A percentile compares a stretch with the other conserved stretches of the same genome.
Conservation (phyloP, 2,113 vertebrate genomes). For the Phylloscopus trochiloides region DNA sequence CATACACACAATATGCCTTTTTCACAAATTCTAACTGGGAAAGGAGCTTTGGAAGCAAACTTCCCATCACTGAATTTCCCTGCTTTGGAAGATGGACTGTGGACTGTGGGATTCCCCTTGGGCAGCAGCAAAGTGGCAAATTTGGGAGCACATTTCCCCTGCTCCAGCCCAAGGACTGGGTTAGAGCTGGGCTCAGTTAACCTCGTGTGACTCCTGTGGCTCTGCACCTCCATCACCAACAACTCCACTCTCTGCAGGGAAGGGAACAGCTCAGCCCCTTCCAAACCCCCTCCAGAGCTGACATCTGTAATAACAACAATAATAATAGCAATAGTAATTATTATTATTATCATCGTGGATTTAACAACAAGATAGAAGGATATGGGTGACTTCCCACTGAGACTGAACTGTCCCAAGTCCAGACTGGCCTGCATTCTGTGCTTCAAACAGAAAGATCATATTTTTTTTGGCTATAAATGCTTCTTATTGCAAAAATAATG, state of each 20-base stretch:
- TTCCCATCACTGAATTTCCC: background rate
- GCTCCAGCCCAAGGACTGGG: background rate
- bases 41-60: background rate
- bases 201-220: accelerated
- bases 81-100: background rate
- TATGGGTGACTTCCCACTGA: background rate
- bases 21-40: background rate
- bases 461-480: background rate
- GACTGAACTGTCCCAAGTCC: background rate
- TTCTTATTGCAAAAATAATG: background rate
- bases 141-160: background rate
- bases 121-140: background rate
- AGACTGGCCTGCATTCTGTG: background rate
- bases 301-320: background rate
- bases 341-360: background rate
- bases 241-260: background rate
- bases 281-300: background rate
- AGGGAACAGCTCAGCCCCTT: background rate
- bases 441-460: background rate
- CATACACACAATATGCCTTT: no score
- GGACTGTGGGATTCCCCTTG: background rate
- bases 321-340: background rate
- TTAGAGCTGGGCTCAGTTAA: background rate
- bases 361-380: background rate
- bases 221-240: background rate